Evolutionary conservation across 2,888 invertebrate species (phyloP).

Genomic region (Diplolepis rosae): DNA sequence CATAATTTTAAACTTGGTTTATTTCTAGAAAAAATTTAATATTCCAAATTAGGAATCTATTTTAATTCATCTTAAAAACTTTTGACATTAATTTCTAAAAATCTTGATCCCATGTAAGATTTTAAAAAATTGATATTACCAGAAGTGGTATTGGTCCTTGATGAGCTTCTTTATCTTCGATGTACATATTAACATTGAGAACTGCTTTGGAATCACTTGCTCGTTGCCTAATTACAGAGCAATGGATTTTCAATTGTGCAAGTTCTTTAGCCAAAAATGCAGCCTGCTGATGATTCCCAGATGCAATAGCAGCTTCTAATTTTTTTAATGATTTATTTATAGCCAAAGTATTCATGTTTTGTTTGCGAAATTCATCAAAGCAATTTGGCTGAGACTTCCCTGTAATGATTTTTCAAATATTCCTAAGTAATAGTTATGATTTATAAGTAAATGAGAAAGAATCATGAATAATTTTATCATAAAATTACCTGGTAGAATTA

Average conservation of each 20-base stretch:
- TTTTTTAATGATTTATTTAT: constrained; percentile 80
- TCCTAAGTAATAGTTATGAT: too few relatives aligned
- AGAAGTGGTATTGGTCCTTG: constrained; percentile 84
- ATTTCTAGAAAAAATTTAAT: not conserved
- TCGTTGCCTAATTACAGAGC: constrained; percentile 79
- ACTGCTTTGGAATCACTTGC: constrained; percentile 59
- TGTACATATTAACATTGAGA: constrained; percentile 84
- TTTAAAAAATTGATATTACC: constrained; percentile 69
- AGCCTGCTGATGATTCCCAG: constrained; percentile 84
- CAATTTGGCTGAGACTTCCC: constrained; percentile 30
- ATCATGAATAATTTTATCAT: too few relatives aligned
- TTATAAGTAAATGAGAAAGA: too few relatives aligned
- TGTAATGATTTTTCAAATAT: constrained; percentile 2
- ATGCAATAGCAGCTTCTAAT: constrained; percentile 85
- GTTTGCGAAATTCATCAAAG: constrained; percentile 32
- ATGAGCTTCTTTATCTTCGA: constrained; percentile 88
- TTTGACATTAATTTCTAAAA: too few relatives aligned
- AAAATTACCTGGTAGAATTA: not conserved
- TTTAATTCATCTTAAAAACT: too few relatives aligned
- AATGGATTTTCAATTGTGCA: constrained; percentile 84
- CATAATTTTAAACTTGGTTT: too few relatives aligned
- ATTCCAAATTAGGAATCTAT: too few relatives aligned
- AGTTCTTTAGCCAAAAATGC: constrained; percentile 85
- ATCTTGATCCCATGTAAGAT: too few relatives aligned
- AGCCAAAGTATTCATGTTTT: constrained; percentile 77